Percentiles rank a stretch among this genome's conserved stretches.
phyloP scores from a whole-genome alignment of 2,113 vertebrate genomes.

The Tychaedon coryphoeus region DNA sequence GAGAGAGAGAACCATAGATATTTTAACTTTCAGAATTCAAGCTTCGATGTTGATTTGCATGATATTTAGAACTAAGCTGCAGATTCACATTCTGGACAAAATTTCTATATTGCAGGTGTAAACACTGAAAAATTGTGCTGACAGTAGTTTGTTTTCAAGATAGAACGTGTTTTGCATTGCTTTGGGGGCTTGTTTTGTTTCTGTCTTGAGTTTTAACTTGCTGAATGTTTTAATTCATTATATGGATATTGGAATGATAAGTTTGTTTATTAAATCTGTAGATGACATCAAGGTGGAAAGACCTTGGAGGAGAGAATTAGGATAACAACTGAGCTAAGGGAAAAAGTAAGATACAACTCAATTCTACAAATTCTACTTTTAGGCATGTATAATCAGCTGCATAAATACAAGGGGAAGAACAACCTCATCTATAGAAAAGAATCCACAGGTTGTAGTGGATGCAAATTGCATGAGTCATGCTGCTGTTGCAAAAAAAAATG shows the following conservation, averaged over 20 bases:
- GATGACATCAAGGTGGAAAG: not conserved
- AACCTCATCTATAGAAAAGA: not conserved
- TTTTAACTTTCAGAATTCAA: not conserved
- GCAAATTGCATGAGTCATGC: not conserved
- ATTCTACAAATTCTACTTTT: not conserved
- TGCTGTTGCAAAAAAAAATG: not conserved
- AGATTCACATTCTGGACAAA: not conserved
- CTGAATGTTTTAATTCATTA: not conserved
- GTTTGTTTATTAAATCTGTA: not conserved
- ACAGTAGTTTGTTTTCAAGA: not conserved
- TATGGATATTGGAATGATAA: not conserved
- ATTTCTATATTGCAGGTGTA: not conserved
- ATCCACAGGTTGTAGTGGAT: not conserved
- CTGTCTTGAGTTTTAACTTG: not conserved
- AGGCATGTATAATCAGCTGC: not conserved
- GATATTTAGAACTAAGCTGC: not conserved
- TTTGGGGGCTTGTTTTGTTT: not conserved
- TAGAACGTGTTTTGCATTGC: not conserved
- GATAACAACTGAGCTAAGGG: not conserved
- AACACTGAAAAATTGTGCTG: not conserved
- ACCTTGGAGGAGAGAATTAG: not conserved
- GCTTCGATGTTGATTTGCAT: not conserved
- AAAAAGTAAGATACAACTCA: not conserved
- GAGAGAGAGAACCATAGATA: not conserved
- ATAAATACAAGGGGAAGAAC: not conserved